Percentiles rank a stretch among this genome's conserved stretches.
phyloP scores from a whole-genome alignment of 2,797 vertebrate genomes.

The Micromesistius poutassou region DNA sequence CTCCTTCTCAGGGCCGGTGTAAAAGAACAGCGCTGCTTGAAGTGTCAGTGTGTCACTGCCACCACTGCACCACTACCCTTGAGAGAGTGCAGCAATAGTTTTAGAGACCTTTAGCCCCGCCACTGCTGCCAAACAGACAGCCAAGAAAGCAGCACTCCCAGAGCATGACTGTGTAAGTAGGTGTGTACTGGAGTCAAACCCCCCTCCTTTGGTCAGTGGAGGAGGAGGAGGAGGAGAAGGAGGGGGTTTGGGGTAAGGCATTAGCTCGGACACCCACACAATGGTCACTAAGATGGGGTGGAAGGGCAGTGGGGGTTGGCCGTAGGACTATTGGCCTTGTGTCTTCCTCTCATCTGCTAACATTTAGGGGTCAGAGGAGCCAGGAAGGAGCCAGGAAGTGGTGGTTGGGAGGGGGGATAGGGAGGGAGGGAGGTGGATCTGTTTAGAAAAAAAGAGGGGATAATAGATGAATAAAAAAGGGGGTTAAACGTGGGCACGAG shows the following conservation, averaged over 20 bases:
- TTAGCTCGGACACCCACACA: conserved; percentile 65
- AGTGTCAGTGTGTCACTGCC: background rate
- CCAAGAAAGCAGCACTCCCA: background rate
- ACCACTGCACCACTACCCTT: background rate
- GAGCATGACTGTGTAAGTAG: conserved; percentile 32
- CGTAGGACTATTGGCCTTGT: conserved; percentile 76
- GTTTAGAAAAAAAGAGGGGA: conserved; percentile 39
- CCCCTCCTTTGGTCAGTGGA: conserved; percentile 38
- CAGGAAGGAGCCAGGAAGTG: conserved; percentile 74
- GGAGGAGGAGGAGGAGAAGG: conserved; percentile 35
- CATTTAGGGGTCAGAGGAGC: conserved; percentile 77
- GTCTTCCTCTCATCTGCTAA: conserved; percentile 77
- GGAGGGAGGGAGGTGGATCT: conserved; percentile 55
- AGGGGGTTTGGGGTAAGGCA: conserved; percentile 7
- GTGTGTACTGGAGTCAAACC: conserved; percentile 48
- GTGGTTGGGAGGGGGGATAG: conserved; percentile 67
- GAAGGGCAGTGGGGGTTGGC: conserved; percentile 4
- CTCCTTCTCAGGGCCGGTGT: background rate
- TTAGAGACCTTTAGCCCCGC: background rate
- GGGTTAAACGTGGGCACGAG: conserved; percentile 34
- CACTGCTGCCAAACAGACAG: background rate
- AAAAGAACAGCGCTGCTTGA: background rate
- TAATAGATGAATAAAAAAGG: conserved; percentile 62
- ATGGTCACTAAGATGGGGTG: conserved; percentile 66
- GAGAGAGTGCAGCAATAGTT: background rate